These are phyloP conservation scores for Melanotaenia pygmaea DNA, from an alignment of 2,797 vertebrate species.

Conservation along the genomic window DNA sequence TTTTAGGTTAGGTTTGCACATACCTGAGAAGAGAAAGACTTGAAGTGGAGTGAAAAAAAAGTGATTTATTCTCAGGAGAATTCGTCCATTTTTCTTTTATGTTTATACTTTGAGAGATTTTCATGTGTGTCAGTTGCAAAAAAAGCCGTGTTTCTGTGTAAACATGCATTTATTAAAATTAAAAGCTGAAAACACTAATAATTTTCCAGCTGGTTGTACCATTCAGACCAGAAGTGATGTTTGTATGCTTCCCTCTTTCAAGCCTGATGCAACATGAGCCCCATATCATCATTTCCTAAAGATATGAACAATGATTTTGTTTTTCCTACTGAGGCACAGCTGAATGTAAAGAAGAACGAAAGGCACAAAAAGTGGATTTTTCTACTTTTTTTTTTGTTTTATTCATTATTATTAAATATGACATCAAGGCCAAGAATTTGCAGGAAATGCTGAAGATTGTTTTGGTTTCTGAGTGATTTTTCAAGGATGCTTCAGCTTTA, in stretches of 20 bases:
- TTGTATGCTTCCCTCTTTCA: neutral
- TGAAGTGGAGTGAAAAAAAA: neutral
- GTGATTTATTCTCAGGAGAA: neutral
- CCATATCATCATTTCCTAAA: no score
- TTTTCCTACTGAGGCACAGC: no score
- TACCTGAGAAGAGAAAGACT: neutral
- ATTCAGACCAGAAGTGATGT: neutral
- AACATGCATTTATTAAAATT: neutral
- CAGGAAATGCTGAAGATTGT: neutral
- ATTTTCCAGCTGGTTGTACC: neutral
- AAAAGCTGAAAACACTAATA: neutral
- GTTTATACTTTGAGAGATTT: neutral
- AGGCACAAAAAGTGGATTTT: no score
- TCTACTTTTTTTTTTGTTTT: no score
- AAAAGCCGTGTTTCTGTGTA: neutral
- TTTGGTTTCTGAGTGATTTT: neutral
- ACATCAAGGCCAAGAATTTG: neutral
- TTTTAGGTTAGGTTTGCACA: constrained; percentile 2
- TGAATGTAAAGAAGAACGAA: no score
- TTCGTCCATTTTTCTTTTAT: neutral
- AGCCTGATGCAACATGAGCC: no score
- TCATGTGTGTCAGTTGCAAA: no score
- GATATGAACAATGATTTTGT: no score
- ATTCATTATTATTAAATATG: no score
- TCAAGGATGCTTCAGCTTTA: neutral